Conservation (phyloP, 2,113 vertebrate genomes). For the Chascanopsetta lugubris region DNA sequence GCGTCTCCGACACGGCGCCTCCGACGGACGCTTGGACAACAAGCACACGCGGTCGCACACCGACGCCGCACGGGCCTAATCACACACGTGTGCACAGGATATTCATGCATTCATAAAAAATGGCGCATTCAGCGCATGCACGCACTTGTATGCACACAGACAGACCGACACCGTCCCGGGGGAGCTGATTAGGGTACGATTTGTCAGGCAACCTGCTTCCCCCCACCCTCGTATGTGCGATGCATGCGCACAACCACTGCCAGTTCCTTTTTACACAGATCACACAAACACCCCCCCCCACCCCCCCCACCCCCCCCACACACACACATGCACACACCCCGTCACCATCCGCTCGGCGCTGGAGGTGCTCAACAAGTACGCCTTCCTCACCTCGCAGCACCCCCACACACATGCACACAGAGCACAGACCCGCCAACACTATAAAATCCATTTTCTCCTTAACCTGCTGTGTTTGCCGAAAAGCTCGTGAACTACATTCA, state of each 20-base stretch:
- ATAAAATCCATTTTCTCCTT: too few relatives aligned
- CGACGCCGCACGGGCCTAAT: neutral
- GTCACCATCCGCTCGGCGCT: too few relatives aligned
- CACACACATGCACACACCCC: slow-evolving; percentile 9
- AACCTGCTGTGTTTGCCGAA: slow-evolving; percentile 47
- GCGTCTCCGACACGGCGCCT: slow-evolving; percentile 33
- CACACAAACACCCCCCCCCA: slow-evolving; percentile 13
- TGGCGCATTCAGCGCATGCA: neutral
- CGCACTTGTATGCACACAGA: slow-evolving; percentile 31
- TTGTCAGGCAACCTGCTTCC: slow-evolving; percentile 50
- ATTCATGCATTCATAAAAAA: slow-evolving; percentile 32
- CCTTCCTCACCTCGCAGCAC: too few relatives aligned
- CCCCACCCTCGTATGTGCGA: slow-evolving; percentile 7
- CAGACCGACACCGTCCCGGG: slow-evolving; percentile 48
- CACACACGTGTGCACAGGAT: neutral
- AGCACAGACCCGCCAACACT: too few relatives aligned
- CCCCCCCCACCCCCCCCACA: too few relatives aligned
- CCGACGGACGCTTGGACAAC: slow-evolving; percentile 25
- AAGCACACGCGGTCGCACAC: neutral
- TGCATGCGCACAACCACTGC: neutral
- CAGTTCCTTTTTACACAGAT: slow-evolving; percentile 21
- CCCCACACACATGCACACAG: too few relatives aligned
- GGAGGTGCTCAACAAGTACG: too few relatives aligned
- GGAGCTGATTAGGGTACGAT: slow-evolving; percentile 71
- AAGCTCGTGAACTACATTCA: slow-evolving; percentile 35